A percentile compares a stretch with the other conserved stretches of the same genome.
These are phyloP conservation scores for Miniopterus natalensis DNA, from an alignment of 2,113 vertebrate species.

Conservation along the genomic window DNA sequence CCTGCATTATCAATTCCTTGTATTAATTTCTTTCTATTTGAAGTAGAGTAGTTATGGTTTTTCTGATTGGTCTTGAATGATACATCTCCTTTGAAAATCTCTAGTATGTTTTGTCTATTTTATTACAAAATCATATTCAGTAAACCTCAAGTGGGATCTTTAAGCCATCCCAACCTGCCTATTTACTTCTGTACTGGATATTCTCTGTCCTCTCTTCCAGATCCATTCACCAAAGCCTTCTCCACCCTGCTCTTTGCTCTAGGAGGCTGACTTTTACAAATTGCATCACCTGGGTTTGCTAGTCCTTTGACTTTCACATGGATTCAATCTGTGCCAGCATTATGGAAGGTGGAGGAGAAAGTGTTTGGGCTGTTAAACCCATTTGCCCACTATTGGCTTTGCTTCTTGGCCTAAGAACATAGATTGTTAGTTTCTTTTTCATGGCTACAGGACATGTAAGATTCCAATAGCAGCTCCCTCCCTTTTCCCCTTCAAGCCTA, in stretches of 20 bases:
- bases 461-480: background rate
- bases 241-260: background rate
- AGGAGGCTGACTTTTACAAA: background rate
- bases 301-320: background rate
- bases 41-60: constrained; percentile 12
- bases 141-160: background rate
- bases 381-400: background rate
- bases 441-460: background rate
- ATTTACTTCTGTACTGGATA: background rate
- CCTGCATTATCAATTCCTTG: background rate
- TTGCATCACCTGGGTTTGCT: background rate
- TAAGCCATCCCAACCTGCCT: background rate
- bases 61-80: background rate
- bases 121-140: background rate
- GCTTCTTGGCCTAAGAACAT: background rate
- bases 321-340: background rate
- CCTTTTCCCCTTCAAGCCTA: background rate
- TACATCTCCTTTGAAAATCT: background rate
- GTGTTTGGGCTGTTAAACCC: background rate
- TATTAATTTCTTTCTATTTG: background rate
- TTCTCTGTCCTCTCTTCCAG: background rate
- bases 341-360: background rate
- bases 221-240: background rate
- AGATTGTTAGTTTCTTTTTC: constrained; percentile 12
- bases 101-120: constrained; percentile 10